Conservation (phyloP, 2,888 invertebrate genomes). For the Andrena praecox region DNA sequence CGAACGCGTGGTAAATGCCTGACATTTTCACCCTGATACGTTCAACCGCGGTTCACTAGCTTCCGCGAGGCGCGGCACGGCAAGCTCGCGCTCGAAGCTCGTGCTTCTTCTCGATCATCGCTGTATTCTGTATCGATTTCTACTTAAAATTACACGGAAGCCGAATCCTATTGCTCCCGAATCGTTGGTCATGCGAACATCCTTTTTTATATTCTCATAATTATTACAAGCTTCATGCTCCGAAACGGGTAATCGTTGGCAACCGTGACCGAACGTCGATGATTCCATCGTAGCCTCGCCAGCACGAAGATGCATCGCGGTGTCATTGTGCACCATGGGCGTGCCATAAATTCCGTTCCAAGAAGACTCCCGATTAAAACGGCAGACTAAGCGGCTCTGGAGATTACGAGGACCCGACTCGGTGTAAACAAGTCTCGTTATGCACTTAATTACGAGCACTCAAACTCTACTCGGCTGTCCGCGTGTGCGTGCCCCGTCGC, state of each 20-base stretch:
- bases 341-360: constrained; percentile 61
- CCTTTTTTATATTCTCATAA: neutral
- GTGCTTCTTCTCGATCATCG: neutral
- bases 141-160: neutral
- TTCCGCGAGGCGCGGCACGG: neutral
- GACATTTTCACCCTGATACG: constrained; percentile 67
- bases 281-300: constrained; percentile 28
- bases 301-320: constrained; percentile 20
- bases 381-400: constrained; percentile 74
- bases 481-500: constrained; percentile 10
- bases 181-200: neutral
- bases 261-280: constrained; percentile 3
- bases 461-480: constrained; percentile 40
- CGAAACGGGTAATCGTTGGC: neutral
- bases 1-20: constrained; percentile 65
- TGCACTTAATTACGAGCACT: constrained; percentile 73
- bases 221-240: neutral
- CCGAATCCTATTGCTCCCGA: neutral
- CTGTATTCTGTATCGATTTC: neutral
- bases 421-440: constrained; percentile 76
- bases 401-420: constrained; percentile 73
- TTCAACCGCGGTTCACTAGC: constrained; percentile 13
- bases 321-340: constrained; percentile 53
- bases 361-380: constrained; percentile 75
- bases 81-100: neutral